Base-by-base conservation (phyloP, 2,113 vertebrate genomes). In the Baryphthengus martii region DNA sequence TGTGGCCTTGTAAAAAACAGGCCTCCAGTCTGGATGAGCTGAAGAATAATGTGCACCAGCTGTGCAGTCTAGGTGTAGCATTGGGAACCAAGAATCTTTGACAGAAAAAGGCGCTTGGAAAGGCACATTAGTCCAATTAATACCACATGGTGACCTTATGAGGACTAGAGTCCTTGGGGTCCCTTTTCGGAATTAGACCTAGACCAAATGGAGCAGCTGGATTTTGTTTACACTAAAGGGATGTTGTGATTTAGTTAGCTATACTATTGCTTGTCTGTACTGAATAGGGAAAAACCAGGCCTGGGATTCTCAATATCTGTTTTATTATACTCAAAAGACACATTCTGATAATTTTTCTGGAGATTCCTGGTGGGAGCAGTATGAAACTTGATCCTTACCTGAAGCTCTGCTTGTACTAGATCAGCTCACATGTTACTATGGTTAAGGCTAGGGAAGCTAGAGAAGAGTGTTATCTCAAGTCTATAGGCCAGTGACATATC, bases 121-220 rank as follows among this genome's bases (percentile, higher is more conserved):
- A 93, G 90, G 63, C 89, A 90, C 86, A 71, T 96, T 86, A 88
- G 76, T 78, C 72, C 95, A 86, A 93, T 95, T 90, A 91, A 96
- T 96, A 95, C 86, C 94, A 97, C 96, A 92, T 95, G 94, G 94
- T 94, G 93, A 96, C 95, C 94, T 93, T 89, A 67, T 16, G 91
- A 94, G 70, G 96, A 95, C 89, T 71, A 39, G 68, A 81, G 50
- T 96, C 96, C 93, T 96, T 59, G 45, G 92, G 74, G 95, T 95
- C 74, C 39, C 81, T 90, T 96, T 95, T 93, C 7, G 2, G 96
- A 84, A 91, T 96, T 90, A 96, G 90, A 78, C 82, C 90, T 94
- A 85, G 90, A 94, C 93, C 94, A 93, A 87, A 89, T 72, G 65
- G 89, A 86, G 84, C 96, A 95, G 95, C 92, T 96, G 96, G 86